Evolutionary conservation across 1,140 invertebrate genomes (phyloP), one percentile per base, ranked within the genome.

Genomic region (Drosophila pallidifrons): DNA sequence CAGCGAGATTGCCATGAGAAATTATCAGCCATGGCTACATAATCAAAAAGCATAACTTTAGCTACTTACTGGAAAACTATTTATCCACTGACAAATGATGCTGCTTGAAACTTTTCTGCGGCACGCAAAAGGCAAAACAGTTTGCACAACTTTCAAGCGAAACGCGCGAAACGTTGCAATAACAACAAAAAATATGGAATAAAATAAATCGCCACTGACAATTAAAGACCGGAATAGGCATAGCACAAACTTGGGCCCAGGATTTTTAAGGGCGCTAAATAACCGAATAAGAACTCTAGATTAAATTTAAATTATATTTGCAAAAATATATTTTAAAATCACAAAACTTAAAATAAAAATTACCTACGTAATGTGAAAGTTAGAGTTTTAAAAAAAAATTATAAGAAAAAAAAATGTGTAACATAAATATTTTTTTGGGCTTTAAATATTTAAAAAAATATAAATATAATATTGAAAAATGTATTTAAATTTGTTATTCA

Each of bases 1-100:
- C 66, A 69, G 58, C 10, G 16, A 60, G 38, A 68, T 82, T 65
- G 77, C 77, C 81, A 88, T 87, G 82, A 88, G 87, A 88, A 88
- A 87, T 87, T 80, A 87, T 82, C 77, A 77, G 83, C 64, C 72
- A 61, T 51, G 60, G 79, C 69, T 63, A 75, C 83, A 88, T 89
- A 88, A 88, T 88, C 83, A 83, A 88, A 89, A 88, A 89, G 77
- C 85, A 88, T 89, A 88, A 85, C 85, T 89, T 85, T 81, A 72
- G 81, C 85, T 80, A 88, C 83, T 87, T 87, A 88, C 82, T 88
- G 80, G 49, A 81, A 85, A 88, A 89, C 85, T 88, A 88, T 88
- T 89, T 88, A 88, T 88, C 85, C 85, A 85, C 86, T 89, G 85
- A 89, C 85, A 89, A 89, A 89, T 89, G 85, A 89, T 89, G 85